These are phyloP conservation scores for Myotis brandtii DNA, from an alignment of 2,113 vertebrate genomes.

Conservation along the genomic window DNA sequence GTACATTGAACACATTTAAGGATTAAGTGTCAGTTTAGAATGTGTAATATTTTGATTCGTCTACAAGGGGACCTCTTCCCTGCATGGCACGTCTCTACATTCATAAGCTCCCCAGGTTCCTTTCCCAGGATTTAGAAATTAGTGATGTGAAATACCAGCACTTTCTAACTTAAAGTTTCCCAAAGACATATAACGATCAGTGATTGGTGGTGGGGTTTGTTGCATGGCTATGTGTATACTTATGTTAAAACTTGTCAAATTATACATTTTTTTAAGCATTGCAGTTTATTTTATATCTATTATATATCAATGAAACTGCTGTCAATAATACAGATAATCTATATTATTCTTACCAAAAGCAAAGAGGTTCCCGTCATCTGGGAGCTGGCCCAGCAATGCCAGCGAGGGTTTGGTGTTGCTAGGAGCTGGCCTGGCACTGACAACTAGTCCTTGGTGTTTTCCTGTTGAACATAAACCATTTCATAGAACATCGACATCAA, in stretches of 20 bases:
- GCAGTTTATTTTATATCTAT: neutral
- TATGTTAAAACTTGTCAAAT: neutral
- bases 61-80: slow-evolving; percentile 1
- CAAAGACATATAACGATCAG: neutral
- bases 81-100: neutral
- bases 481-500: neutral
- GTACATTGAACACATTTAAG: slow-evolving; percentile 32
- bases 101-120: neutral
- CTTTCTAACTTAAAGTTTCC: slow-evolving; percentile 1
- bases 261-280: neutral
- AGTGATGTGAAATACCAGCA: neutral
- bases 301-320: neutral
- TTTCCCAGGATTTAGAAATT: slow-evolving; percentile 21
- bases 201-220: neutral
- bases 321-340: neutral
- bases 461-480: neutral
- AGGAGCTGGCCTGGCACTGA: neutral
- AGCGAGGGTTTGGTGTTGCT: neutral
- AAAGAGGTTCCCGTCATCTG: neutral
- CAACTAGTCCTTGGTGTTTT: neutral
- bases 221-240: neutral
- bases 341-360: neutral
- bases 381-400: neutral
- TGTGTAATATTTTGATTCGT: neutral
- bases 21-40: slow-evolving; percentile 29